Evolutionary conservation across 1,140 invertebrate species (phyloP), one percentile per base, ranked within the genome.

Genomic region (Hestina assimilis): DNA sequence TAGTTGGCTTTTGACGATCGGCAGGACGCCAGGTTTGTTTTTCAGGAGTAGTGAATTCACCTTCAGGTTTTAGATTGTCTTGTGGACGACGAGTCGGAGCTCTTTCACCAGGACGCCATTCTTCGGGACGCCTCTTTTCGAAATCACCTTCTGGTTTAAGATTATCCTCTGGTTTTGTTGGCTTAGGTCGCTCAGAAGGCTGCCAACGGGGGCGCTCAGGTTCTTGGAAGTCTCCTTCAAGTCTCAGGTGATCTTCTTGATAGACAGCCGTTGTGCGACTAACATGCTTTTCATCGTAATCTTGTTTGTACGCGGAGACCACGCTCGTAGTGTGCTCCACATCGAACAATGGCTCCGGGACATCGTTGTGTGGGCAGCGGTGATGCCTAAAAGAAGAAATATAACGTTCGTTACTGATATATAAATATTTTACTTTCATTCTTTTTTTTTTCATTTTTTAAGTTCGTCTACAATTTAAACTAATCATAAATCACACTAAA

Each of bases 201-300:
- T 58, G 70, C 67, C 31, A 84, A 67, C 59, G 81, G 51, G 35
- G 76, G 59, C 0, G 67, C 72, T 51, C 79, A 54, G 23, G 87
- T 82, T 45, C 82, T 76, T 88, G 69, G 67, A 91, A 91, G 0
- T 83, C 82, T 2, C 92, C 92, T 75, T 92, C 91, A 0, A 90
- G 85, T 58, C 74, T 51, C 24, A 92, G 72, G 66, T 93, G 92
- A 66, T 92, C 91, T 62, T 90, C 83, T 23, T 89, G 91, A 48
- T 81, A 79, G 35, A 90, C 89, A 26, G 87, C 89, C 23, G 81
- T 88, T 8, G 80, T 88, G 69, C 90, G 73, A 71, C 87, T 89
- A 9, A 92, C 90, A 46, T 90, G 90, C 63, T 93, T 93, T 72
- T 92, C 90, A 56, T 93, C 90, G 70, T 91, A 93, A 66, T 93